These are phyloP conservation scores for Drosophila siamana DNA, from an alignment of 2,888 invertebrate genomes.

Conservation along the genomic window DNA sequence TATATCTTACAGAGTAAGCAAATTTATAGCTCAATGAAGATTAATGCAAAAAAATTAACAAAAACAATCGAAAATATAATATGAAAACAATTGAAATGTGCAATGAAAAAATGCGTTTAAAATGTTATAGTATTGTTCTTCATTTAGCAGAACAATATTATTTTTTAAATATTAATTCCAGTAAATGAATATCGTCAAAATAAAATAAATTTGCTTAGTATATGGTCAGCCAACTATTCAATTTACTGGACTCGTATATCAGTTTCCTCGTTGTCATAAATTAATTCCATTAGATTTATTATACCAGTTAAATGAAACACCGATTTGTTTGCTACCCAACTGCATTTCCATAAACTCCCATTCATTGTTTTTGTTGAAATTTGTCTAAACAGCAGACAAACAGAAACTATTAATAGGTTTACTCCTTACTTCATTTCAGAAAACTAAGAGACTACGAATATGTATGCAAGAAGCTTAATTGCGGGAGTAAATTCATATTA, in stretches of 20 bases:
- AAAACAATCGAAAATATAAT: no score
- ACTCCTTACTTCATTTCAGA: slow-evolving; percentile 2
- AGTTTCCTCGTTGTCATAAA: background rate
- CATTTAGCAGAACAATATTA: no score
- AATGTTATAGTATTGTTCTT: no score
- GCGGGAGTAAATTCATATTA: background rate
- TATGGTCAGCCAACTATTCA: background rate
- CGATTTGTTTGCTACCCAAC: background rate
- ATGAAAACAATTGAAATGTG: no score
- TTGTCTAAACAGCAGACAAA: background rate
- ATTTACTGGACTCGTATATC: background rate
- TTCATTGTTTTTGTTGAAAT: background rate
- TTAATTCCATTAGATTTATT: background rate
- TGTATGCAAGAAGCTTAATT: slow-evolving; percentile 1
- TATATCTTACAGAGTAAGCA: no score
- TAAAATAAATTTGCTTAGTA: background rate
- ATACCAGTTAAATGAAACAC: slow-evolving; percentile 1
- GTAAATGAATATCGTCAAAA: no score
- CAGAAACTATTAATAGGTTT: slow-evolving; percentile 2
- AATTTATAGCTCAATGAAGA: background rate
- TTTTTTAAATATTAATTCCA: no score
- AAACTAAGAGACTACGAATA: slow-evolving; percentile 8
- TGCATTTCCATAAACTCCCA: background rate
- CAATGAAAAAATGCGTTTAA: no score
- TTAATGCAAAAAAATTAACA: no score